Evolutionary conservation across 2,113 vertebrate genomes (phyloP).

Genomic region (Silurus glanis): DNA sequence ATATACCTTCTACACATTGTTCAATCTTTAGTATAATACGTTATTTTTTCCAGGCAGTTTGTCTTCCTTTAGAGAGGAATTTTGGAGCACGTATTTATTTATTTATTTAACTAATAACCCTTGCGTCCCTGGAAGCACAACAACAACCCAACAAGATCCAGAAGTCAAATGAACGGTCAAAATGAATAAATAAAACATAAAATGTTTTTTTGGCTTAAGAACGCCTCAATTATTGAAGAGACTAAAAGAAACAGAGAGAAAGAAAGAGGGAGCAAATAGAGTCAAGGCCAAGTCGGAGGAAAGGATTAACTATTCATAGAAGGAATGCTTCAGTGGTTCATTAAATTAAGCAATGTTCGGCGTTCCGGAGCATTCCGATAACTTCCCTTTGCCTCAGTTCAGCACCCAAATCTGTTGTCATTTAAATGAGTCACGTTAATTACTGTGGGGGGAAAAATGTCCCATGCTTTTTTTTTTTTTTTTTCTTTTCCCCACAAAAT

Average conservation of each 20-base stretch:
- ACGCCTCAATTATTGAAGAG: background rate
- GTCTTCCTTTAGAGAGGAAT: no score
- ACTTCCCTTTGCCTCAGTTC: constrained; percentile 42
- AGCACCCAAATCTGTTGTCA: constrained; percentile 37
- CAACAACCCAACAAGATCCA: background rate
- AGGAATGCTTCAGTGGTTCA: constrained; percentile 50
- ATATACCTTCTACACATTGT: no score
- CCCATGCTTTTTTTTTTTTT: background rate
- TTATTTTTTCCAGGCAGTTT: no score
- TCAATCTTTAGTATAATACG: no score
- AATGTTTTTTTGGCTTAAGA: constrained; percentile 30
- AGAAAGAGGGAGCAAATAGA: constrained; percentile 15
- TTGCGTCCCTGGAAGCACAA: background rate
- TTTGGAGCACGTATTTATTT: no score
- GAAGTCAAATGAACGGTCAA: background rate
- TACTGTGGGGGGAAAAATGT: constrained; percentile 6
- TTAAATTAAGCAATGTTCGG: constrained; percentile 51
- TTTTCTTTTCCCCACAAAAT: background rate
- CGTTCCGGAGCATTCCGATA: constrained; percentile 47
- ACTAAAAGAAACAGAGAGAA: background rate
- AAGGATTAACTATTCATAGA: constrained; percentile 50
- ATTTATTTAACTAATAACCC: no score
- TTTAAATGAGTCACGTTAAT: constrained; percentile 50
- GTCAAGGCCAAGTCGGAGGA: constrained; percentile 36
- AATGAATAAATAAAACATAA: constrained; percentile 23